Base-by-base conservation (phyloP, 2,888 invertebrate species). In the Coelinius sp. region DNA sequence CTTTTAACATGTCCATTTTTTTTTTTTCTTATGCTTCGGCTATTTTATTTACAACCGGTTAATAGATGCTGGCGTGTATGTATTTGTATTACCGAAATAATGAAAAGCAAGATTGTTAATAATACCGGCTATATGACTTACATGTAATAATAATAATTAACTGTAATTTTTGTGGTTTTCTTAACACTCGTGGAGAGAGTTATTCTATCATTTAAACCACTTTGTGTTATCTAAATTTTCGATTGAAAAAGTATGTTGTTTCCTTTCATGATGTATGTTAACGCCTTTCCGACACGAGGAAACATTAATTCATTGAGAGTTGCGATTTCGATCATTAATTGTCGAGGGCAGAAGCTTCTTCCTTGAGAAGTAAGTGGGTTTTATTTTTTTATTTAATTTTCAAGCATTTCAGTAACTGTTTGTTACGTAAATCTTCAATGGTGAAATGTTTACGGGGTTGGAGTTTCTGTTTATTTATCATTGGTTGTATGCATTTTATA, bases 381-480 rank as follows among this genome's bases (percentile, higher is more conserved):
- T 25, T 27, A n/a, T 68, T 67, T 12, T 31, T 25, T 44, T 64
- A 31, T 66, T 27, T 73, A 49, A n/a, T 68, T 68, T 17, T 12
- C 17, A 70, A 38, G 59, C 67, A 27, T 27, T 75, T 66, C 75
- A 62, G 69, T 72, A 68, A 56, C 64, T 59, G 49, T 59, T 80
- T 76, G 71, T 81, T 80, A 77, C 76, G 78, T 79, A 79, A 82
- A 81, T 70, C n/a, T 2, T 17, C n/a, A 17, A 67, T 76, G 79
- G 77, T 71, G 79, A 79, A 79, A 78, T 73, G 70, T 22, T 79
- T 75, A 73, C 68, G n/a, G n/a, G 56, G 25, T 56, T 56, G 31
- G 3, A 49, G 8, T n/a, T 25, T 49, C 46, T 56, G 14, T 56
- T 27, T 27, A 56, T 56, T 56, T 56, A 56, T 56, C n/a, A 25